A percentile compares a stretch with the other conserved stretches of the same genome.
Evolutionary conservation across 2,888 invertebrate genomes (phyloP).

Genomic region (Nipponacmea schrenckii): DNA sequence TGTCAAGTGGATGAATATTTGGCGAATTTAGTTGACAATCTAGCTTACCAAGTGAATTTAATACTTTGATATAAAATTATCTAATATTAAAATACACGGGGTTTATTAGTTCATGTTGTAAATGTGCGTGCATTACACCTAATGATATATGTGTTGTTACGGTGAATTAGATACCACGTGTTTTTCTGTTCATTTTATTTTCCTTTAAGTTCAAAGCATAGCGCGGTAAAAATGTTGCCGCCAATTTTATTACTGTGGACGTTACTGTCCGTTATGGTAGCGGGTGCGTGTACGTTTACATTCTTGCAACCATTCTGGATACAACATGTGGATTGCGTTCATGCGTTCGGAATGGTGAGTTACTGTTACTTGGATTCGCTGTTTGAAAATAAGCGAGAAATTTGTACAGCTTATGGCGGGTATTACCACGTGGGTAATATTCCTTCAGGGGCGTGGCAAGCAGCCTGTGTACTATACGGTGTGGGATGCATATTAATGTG

Average conservation of each 20-base stretch:
- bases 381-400: slow-evolving; percentile 21
- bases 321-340: slow-evolving; percentile 50
- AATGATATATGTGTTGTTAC: too few species aligned
- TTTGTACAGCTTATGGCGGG: slow-evolving; percentile 51
- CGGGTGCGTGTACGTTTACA: slow-evolving; percentile 64
- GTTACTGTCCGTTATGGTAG: slow-evolving; percentile 64
- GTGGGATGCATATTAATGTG: slow-evolving; percentile 62
- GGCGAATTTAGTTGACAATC: too few species aligned
- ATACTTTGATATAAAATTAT: too few species aligned
- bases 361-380: slow-evolving; percentile 34
- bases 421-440: slow-evolving; percentile 53
- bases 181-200: too few species aligned
- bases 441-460: slow-evolving; percentile 63
- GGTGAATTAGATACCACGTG: too few species aligned
- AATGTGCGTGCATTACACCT: too few species aligned
- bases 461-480: slow-evolving; percentile 63
- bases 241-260: slow-evolving; percentile 60
- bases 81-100: too few species aligned
- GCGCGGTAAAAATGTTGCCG: slow-evolving; percentile 17
- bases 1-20: too few species aligned
- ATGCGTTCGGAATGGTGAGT: slow-evolving; percentile 60
- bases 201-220: too few species aligned
- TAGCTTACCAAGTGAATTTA: too few species aligned
- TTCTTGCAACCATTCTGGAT: slow-evolving; percentile 69
- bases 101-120: too few species aligned